phyloP scores from a whole-genome alignment of 2,888 invertebrate species.

The Nomada lathburiana region DNA sequence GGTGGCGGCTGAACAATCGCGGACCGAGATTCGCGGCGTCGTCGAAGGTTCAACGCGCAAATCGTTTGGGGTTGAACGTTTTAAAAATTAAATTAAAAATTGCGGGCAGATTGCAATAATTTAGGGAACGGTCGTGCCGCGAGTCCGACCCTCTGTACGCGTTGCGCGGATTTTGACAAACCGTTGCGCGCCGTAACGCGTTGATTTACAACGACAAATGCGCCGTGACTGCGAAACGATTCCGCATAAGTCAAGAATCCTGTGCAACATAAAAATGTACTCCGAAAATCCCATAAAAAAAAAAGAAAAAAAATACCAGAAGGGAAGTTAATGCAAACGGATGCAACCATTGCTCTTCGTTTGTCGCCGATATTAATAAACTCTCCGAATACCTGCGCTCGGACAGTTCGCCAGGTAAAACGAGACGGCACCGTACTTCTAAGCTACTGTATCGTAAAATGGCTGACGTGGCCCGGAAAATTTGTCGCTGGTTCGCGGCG shows the following conservation, averaged over 20 bases:
- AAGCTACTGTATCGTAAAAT: slow-evolving; percentile 5
- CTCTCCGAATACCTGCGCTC: neutral
- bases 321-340: neutral
- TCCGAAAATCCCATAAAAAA: neutral
- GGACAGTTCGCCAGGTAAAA: neutral
- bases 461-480: slow-evolving; percentile 21
- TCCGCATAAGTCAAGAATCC: neutral
- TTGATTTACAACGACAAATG: slow-evolving; percentile 5
- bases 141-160: neutral
- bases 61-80: no score
- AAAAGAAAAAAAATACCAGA: neutral
- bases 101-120: no score
- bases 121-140: neutral
- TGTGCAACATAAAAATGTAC: neutral
- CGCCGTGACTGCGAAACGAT: neutral
- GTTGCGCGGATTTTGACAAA: neutral
- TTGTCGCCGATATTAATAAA: neutral
- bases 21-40: no score
- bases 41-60: no score
- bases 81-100: no score
- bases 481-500: slow-evolving; percentile 24
- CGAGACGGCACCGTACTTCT: neutral
- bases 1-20: no score
- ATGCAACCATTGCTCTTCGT: neutral
- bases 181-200: neutral